These are phyloP conservation scores for Drosophila kambysellisi DNA, from an alignment of 2,888 invertebrate species.

Conservation along the genomic window DNA sequence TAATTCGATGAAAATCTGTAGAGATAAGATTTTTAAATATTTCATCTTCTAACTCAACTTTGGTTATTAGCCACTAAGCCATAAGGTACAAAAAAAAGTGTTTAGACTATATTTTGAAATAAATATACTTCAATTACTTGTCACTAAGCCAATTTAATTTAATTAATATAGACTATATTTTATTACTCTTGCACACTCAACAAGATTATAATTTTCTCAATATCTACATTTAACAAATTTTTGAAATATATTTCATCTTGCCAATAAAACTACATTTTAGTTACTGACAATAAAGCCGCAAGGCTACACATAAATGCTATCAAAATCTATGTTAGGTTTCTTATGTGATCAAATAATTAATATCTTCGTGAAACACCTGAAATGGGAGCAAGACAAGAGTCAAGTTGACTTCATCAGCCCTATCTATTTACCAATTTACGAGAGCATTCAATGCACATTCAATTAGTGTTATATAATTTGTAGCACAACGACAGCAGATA, in stretches of 20 bases:
- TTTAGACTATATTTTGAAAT: too few species aligned
- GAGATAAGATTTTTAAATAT: not conserved
- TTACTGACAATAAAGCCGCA: not conserved
- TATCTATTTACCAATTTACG: slow-evolving; percentile 5
- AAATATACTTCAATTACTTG: too few species aligned
- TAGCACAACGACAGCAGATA: slow-evolving; percentile 49
- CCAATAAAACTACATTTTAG: not conserved
- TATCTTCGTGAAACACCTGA: not conserved
- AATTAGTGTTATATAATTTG: slow-evolving; percentile 54
- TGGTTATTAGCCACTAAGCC: not conserved
- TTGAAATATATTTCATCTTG: not conserved
- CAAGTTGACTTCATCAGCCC: not conserved
- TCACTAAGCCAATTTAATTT: too few species aligned
- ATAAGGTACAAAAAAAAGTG: too few species aligned
- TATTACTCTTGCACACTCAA: too few species aligned
- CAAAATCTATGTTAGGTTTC: not conserved
- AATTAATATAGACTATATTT: too few species aligned
- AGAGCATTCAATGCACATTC: slow-evolving; percentile 15
- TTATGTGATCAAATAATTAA: not conserved
- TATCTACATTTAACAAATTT: not conserved
- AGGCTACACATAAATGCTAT: not conserved
- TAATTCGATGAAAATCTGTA: not conserved
- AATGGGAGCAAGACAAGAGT: not conserved
- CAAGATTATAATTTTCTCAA: not conserved
- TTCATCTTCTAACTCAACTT: not conserved